phyloP scores from a whole-genome alignment of 2,113 vertebrate species.

The Mesitornis unicolor region DNA sequence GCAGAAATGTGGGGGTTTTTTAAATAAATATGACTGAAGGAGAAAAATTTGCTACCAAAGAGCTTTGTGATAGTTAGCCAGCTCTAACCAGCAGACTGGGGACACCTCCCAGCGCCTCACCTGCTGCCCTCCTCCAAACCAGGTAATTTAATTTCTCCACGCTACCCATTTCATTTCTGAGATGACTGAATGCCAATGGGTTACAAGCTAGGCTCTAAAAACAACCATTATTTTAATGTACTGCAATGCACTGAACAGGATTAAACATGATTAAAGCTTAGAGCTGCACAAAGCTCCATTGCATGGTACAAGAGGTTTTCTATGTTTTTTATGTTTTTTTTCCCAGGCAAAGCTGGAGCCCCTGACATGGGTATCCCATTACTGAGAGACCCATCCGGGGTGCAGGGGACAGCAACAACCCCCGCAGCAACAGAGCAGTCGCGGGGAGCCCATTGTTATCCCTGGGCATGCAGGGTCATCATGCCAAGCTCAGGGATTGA shows the following conservation, averaged over 20 bases:
- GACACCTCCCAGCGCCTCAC: too few species aligned
- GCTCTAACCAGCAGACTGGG: rapidly evolving
- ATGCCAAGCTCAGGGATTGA: too few species aligned
- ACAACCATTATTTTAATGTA: neutral
- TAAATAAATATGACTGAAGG: neutral
- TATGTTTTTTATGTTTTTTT: neutral
- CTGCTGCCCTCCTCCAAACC: neutral
- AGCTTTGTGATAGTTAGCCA: neutral
- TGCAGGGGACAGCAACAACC: neutral
- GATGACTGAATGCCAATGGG: neutral
- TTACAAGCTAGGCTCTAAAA: neutral
- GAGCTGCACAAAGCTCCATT: neutral
- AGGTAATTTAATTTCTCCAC: neutral
- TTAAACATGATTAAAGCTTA: neutral
- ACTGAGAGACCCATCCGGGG: neutral
- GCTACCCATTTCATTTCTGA: neutral
- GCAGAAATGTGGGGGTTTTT: neutral
- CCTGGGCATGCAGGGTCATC: rapidly evolving
- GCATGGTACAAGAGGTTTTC: neutral
- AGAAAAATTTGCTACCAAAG: neutral
- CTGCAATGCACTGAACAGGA: neutral
- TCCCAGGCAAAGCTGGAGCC: neutral
- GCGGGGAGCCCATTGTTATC: neutral
- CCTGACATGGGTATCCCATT: rapidly evolving
- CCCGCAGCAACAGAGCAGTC: neutral